Base-by-base conservation (phyloP, 2,888 invertebrate genomes). In the Aporophyla lueneburgensis region DNA sequence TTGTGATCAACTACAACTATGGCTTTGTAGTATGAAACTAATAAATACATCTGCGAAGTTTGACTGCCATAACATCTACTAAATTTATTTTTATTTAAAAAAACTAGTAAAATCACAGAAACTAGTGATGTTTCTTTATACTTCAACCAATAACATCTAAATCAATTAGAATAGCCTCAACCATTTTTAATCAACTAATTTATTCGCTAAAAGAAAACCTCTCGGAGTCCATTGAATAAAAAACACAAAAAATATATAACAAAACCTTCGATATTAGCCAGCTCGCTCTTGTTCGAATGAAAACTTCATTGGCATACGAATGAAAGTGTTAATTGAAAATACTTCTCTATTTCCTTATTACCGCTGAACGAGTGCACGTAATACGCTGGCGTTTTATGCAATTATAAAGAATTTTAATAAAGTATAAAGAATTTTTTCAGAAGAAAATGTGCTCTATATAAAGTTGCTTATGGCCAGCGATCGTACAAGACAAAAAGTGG, bases 271-370 rank as follows among this genome's bases (percentile, higher is more conserved):
- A 81, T 85, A 87, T 83, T 79, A 80, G 71, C 63, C 67, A n/a
- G 77, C 59, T 68, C 27, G 59, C 74, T 67, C 63, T 70, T 80
- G 74, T 86, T 85, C 75, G 66, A 81, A 69, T 80, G 61, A 79
- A 87, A 84, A 76, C 80, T 82, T 80, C 78, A 83, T 82, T 79
- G 72, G 75, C 83, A 87, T 87, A 86, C 80, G 77, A 88, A 87
- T 80, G 84, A 85, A 86, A 81, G 83, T 87, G 87, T 84, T 90
- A n/a, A n/a, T n/a, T n/a, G n/a, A n/a, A n/a, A n/a, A n/a, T n/a
- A 88, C 78, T 78, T 84, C 72, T 68, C 69, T 46, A 76, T 86
- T 87, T 83, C 76, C 74, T 80, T 79, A 83, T 83, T 81, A 83
- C 72, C 66, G 49, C 58, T 49, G 46, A 51, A 78, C 80, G n/a